Percentiles rank a stretch among this genome's conserved stretches.
Evolutionary conservation across 2,888 invertebrate genomes (phyloP).

Genomic region (Adelphocoris suturalis): DNA sequence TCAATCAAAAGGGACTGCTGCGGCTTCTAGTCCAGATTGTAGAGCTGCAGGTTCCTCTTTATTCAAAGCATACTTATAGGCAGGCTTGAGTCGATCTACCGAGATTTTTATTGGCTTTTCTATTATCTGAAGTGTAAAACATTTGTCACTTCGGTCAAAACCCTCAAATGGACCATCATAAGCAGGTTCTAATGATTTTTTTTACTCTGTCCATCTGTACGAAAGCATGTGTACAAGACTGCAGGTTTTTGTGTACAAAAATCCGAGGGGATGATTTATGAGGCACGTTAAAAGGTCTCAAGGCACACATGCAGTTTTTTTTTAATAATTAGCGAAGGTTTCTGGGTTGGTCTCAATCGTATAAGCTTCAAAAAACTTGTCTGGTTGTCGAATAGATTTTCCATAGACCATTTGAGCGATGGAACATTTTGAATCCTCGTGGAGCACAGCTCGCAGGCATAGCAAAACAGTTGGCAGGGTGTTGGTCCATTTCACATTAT

Average conservation of each 20-base stretch:
- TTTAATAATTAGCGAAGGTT: slow-evolving; percentile 5
- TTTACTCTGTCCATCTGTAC: slow-evolving; percentile 23
- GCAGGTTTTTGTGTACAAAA: slow-evolving; percentile 4
- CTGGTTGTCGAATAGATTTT: slow-evolving; percentile 31
- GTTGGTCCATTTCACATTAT: slow-evolving; percentile 53
- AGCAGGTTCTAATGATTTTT: neutral
- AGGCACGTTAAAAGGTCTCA: neutral
- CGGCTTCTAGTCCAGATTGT: neutral
- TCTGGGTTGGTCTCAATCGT: slow-evolving; percentile 7
- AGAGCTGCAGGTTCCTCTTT: slow-evolving; percentile 8
- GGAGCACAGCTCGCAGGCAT: slow-evolving; percentile 63
- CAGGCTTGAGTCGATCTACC: neutral
- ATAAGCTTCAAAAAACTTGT: neutral
- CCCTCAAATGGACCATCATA: neutral
- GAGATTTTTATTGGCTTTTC: neutral
- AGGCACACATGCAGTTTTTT: too few relatives aligned
- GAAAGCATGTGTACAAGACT: slow-evolving; percentile 44
- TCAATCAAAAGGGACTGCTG: neutral
- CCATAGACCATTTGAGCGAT: slow-evolving; percentile 57
- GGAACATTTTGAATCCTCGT: slow-evolving; percentile 40
- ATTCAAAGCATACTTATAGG: neutral
- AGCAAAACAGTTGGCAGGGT: slow-evolving; percentile 57
- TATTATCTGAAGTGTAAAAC: neutral
- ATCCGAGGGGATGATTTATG: neutral
- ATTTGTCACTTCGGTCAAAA: slow-evolving; percentile 12